Evolutionary conservation across 2,888 invertebrate genomes (phyloP).

Genomic region (Ctenicera cuprea): DNA sequence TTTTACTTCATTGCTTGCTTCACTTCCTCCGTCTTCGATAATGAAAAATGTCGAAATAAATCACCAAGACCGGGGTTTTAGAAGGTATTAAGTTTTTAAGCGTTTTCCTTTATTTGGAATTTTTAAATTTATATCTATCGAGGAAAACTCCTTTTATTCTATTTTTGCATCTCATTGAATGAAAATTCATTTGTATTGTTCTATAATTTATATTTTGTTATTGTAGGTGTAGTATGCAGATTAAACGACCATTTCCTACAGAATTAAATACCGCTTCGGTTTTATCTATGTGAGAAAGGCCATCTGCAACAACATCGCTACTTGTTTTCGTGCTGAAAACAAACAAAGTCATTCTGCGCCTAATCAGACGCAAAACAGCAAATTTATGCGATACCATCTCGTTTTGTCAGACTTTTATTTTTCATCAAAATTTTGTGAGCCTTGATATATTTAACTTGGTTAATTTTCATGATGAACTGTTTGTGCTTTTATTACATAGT

Average conservation of each 20-base stretch:
- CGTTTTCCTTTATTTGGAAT: slow-evolving; percentile 50
- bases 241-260: background rate
- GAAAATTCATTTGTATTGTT: slow-evolving; percentile 14
- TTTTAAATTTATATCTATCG: slow-evolving; percentile 37
- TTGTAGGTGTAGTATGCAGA: background rate
- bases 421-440: slow-evolving; percentile 9
- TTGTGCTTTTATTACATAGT: background rate
- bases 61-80: slow-evolving; percentile 59
- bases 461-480: slow-evolving; percentile 20
- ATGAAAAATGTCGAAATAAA: slow-evolving; percentile 67
- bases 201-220: slow-evolving; percentile 4
- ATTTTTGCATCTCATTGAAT: background rate
- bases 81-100: slow-evolving; percentile 61
- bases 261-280: background rate
- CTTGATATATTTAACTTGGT: slow-evolving; percentile 1
- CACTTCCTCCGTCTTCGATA: slow-evolving; percentile 61
- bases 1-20: slow-evolving; percentile 63
- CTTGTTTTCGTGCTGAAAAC: slow-evolving; percentile 15
- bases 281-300: slow-evolving; percentile 22
- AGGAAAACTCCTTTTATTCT: background rate
- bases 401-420: slow-evolving; percentile 9
- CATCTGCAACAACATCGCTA: background rate
- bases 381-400: slow-evolving; percentile 21
- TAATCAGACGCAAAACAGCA: slow-evolving; percentile 25
- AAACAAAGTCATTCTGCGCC: slow-evolving; percentile 25